These are phyloP conservation scores for Sylvia atricapilla DNA, from an alignment of 2,113 vertebrate species.

Conservation along the genomic window DNA sequence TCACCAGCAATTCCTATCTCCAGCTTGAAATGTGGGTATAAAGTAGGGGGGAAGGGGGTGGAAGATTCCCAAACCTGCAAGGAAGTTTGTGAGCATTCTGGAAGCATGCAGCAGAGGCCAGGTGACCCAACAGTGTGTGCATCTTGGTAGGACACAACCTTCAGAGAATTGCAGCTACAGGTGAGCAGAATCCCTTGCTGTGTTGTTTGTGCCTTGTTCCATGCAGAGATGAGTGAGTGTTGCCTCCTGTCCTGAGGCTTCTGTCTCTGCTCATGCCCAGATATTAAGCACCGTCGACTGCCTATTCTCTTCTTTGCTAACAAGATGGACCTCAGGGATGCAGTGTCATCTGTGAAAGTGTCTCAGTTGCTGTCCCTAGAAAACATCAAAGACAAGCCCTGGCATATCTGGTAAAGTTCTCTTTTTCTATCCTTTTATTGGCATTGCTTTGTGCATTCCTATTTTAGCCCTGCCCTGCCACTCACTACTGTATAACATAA, in stretches of 20 bases:
- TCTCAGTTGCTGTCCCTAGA: conserved; percentile 94
- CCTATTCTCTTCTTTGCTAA: conserved; percentile 98
- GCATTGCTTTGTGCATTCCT: not conserved
- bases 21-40: not conserved
- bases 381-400: conserved; percentile 97
- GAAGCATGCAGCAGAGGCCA: conserved; percentile 13
- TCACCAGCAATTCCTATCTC: not conserved
- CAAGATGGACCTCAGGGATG: conserved; percentile 97
- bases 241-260: not conserved
- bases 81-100: not conserved
- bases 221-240: not conserved
- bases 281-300: conserved; percentile 94
- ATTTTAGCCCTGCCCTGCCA: not conserved
- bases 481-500: not conserved
- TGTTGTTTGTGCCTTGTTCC: not conserved
- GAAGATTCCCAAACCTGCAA: not conserved
- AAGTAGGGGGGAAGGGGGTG: not conserved
- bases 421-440: not conserved
- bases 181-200: not conserved
- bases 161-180: not conserved
- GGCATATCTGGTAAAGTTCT: conserved; percentile 92
- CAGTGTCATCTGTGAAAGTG: conserved; percentile 93
- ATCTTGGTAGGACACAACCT: not conserved
- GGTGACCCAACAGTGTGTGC: not conserved
- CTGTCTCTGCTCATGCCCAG: conserved; percentile 69